Percentiles rank a stretch among this genome's conserved stretches.
phyloP scores from a whole-genome alignment of 1,140 invertebrate species.

The Achatina immaculata region DNA sequence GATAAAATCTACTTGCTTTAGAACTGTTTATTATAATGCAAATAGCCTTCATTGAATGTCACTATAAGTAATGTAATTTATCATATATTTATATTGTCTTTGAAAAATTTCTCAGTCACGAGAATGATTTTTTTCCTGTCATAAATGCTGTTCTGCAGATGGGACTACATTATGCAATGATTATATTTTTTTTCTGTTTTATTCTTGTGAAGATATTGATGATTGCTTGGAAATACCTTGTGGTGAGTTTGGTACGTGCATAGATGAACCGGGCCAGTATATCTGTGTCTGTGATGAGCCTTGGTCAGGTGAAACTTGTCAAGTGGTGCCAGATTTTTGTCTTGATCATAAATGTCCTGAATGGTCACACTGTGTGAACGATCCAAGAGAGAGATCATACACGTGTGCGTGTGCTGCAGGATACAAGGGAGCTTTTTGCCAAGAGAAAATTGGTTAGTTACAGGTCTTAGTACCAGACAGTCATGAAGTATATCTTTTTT shows the following conservation, averaged over 20 bases:
- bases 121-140: too few species aligned
- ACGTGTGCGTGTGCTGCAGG: not conserved
- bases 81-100: too few species aligned
- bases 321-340: conserved; percentile 6
- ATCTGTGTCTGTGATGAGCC: not conserved
- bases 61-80: too few species aligned
- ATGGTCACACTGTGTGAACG: not conserved
- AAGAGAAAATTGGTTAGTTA: not conserved
- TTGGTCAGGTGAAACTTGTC: not conserved
- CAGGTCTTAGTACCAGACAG: not conserved
- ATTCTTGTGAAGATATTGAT: not conserved
- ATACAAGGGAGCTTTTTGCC: not conserved
- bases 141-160: too few species aligned
- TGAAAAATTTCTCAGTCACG: too few species aligned
- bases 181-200: too few species aligned
- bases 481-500: not conserved
- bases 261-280: not conserved
- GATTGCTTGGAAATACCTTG: not conserved
- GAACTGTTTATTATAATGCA: too few species aligned
- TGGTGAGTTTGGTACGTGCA: not conserved
- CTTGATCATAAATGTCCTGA: not conserved
- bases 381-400: not conserved
- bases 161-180: too few species aligned
- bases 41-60: too few species aligned
- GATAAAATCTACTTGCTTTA: too few species aligned